Base-by-base conservation (phyloP, 2,888 invertebrate species). In the Coleophora deauratella region DNA sequence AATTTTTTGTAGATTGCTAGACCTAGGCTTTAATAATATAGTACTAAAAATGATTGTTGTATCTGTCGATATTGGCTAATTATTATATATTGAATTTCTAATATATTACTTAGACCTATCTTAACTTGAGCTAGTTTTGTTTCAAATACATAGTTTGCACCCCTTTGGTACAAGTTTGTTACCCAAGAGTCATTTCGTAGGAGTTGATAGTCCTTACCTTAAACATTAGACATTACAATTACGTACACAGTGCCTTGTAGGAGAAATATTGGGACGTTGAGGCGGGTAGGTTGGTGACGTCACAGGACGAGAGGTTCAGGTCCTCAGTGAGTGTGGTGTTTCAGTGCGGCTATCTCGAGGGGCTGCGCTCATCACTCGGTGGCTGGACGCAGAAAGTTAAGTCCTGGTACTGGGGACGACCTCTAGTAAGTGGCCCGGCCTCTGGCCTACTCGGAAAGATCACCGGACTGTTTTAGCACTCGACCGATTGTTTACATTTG, bases 371-470 rank as follows among this genome's bases (percentile, higher is more conserved):
- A 88, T 94, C 94, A 91, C 92, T 95, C 89, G 95, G 94, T 91
- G 95, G 95, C 91, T 93, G 94, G 91, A 95, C 95, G 89, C 94
- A 95, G 92, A 94, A 94, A 92, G 94, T 95, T 89, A 95, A 95
- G 91, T 95, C 95, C 89, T 95, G 95, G 95, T 95, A 95, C 93
- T 95, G 95, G 95, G 95, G 95, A 90, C 92, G 94, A 91, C 95
- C 95, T 92, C 93, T 95, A 90, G 95, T 95, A 95, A 95, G 95
- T 95, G 89, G 71, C 77, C 74, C 77, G 78, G 74, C 72, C 72
- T 71, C 68, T 64, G 69, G 68, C 75, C 71, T 3, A 21, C 21
- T 69, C 71, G 69, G 67, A 73, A 66, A 67, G 69, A 71, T 65
- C 78, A 71, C 71, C 74, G 67, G 76, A 66, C 68, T 69, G 77